Base-by-base conservation (phyloP, 1,140 invertebrate genomes). In the Rhopalosiphum padi region DNA sequence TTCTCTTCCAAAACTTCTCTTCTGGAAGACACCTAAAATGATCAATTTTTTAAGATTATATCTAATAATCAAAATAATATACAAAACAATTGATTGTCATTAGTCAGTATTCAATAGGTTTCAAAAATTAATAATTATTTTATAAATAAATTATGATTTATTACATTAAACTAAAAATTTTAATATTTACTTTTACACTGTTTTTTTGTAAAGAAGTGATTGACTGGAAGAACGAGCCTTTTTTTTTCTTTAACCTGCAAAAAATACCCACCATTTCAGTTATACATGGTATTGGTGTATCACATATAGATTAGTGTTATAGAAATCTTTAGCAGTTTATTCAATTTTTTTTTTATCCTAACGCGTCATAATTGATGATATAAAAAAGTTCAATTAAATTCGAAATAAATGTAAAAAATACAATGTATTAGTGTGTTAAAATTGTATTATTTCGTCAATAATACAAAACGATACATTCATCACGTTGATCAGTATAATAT, bases 131-230 rank as follows among this genome's bases (percentile, higher is more conserved):
- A 23, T 25, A 48, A 48, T 37, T 55, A 53, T 53, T 35, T 88
- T 23, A 46, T 37, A 37, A 37, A 46, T 8, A 30, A 60, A 89
- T 37, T 37, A 53, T 41, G 21, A 5, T 37, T 89, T 23, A 30
- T 41, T 55, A 55, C 53, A 55, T 87, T 87, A 0, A 25, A 41
- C 3, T 89, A 30, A 30, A 89, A 48, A 41, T 85, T 43, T n/a
- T 46, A 91, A 23, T 51, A 51, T 88, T 94, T 95, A 99, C 98
- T 96, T 99, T 99, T 2, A 98, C 98, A 96, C 98, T 99, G 95
- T 99, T 99, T 96, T 99, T 99, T 95, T 99, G 98, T 94, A 99
- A 96, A 89, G 98, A 98, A 25, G 98, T 98, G 94, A 99, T 98
- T 1, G 98, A 99, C 95, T 98, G 98, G 95, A 99, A 99, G 95